Conservation (phyloP, 2,797 vertebrate genomes). For the Emydoidea blandingii region DNA sequence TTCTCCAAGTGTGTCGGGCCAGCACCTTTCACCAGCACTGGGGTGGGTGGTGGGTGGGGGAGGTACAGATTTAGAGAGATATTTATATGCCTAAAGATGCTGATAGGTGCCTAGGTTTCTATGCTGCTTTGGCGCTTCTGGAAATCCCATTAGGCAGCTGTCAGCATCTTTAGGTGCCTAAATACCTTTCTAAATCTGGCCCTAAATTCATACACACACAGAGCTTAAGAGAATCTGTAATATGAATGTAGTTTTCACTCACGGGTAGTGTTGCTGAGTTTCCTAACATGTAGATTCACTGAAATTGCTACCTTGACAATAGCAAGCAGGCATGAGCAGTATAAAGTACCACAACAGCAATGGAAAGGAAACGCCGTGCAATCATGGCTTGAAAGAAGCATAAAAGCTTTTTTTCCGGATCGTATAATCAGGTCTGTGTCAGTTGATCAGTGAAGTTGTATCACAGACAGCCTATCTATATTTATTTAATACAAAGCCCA, state of each 20-base stretch:
- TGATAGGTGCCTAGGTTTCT: neutral
- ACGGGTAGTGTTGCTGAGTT: slow-evolving; percentile 25
- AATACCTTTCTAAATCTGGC: neutral
- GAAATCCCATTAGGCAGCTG: neutral
- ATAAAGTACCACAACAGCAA: slow-evolving; percentile 33
- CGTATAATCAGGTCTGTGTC: slow-evolving; percentile 70
- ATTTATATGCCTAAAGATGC: neutral
- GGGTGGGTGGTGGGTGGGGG: too few species aligned
- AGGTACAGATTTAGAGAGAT: neutral
- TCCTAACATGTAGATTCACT: neutral
- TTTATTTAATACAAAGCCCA: slow-evolving; percentile 71
- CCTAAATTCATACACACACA: neutral
- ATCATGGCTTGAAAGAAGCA: slow-evolving; percentile 58
- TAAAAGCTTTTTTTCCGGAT: slow-evolving; percentile 69
- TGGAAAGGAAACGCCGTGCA: slow-evolving; percentile 61
- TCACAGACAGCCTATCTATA: slow-evolving; percentile 55
- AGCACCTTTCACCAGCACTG: neutral
- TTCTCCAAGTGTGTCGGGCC: neutral
- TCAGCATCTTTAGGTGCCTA: neutral
- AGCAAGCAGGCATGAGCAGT: slow-evolving; percentile 11
- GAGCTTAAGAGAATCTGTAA: slow-evolving; percentile 7
- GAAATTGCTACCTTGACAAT: slow-evolving; percentile 31
- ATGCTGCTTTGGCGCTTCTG: neutral
- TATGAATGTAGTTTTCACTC: neutral
- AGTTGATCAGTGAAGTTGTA: slow-evolving; percentile 63